Evolutionary conservation across 2,888 invertebrate genomes (phyloP).

Genomic region (Drosophila anomelani): DNA sequence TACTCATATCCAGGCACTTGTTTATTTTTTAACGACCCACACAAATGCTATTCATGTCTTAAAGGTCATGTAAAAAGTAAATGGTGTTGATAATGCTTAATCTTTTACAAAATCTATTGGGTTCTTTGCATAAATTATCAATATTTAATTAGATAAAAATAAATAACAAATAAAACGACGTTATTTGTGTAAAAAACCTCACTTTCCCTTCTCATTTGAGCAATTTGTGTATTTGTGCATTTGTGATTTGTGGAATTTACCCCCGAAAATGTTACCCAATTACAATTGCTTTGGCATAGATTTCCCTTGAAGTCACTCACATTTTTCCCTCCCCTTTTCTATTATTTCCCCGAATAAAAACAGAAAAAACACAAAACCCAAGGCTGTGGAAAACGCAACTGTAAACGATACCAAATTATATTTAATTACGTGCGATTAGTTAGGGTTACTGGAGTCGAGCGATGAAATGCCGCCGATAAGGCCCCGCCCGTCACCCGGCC

Average conservation of each 20-base stretch:
- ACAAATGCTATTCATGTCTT: too few species aligned
- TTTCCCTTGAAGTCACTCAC: slow-evolving; percentile 11
- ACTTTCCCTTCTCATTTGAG: not conserved
- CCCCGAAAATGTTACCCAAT: slow-evolving; percentile 46
- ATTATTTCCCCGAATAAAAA: not conserved
- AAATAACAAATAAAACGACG: not conserved
- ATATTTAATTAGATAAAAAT: not conserved
- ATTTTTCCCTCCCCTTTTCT: not conserved
- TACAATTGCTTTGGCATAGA: slow-evolving; percentile 54
- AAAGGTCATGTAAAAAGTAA: too few species aligned
- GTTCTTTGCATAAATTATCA: not conserved
- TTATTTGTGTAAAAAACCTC: not conserved
- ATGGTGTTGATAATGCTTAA: too few species aligned
- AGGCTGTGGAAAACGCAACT: slow-evolving; percentile 62
- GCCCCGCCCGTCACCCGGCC: slow-evolving; percentile 68
- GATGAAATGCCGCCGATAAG: slow-evolving; percentile 81
- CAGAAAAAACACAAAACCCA: slow-evolving; percentile 5
- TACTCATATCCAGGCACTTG: too few species aligned
- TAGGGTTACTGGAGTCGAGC: slow-evolving; percentile 82
- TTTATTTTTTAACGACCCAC: too few species aligned
- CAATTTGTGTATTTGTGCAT: not conserved
- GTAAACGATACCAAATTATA: slow-evolving; percentile 81
- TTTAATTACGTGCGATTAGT: slow-evolving; percentile 84
- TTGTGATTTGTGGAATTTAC: slow-evolving; percentile 16
- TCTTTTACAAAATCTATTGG: not conserved